Conservation (phyloP, 2,888 invertebrate species). For the Leuctra nigra region DNA sequence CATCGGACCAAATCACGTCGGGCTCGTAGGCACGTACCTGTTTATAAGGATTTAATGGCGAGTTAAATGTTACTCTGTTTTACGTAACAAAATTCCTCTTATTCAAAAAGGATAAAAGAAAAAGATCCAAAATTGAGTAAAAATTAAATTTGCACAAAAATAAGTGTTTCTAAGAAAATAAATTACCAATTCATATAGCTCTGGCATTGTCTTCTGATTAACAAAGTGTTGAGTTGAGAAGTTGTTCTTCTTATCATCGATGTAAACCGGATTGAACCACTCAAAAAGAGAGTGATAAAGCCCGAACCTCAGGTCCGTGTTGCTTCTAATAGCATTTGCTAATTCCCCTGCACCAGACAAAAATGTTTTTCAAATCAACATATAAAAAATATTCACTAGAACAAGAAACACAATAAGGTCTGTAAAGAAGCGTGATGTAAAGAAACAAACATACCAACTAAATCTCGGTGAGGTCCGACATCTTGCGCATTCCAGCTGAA, state of each 20-base stretch:
- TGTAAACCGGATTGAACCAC: constrained; percentile 80
- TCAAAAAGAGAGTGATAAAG: constrained; percentile 81
- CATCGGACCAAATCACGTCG: constrained; percentile 88
- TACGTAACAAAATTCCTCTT: background rate
- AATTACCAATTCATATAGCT: constrained; percentile 66
- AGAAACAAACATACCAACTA: constrained; percentile 61
- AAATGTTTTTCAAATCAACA: too few species aligned
- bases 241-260: constrained; percentile 57
- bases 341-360: constrained; percentile 50
- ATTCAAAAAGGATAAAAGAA: too few species aligned
- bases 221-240: constrained; percentile 62
- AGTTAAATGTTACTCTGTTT: background rate
- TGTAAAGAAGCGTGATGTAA: too few species aligned
- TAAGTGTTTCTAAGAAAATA: too few species aligned
- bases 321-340: constrained; percentile 55
- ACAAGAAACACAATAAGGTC: too few species aligned
- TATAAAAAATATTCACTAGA: too few species aligned
- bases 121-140: too few species aligned
- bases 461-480: constrained; percentile 67
- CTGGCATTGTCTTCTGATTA: constrained; percentile 64
- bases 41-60: background rate
- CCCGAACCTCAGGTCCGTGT: constrained; percentile 65
- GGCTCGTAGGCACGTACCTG: constrained; percentile 43
- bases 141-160: too few species aligned
- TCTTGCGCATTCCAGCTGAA: constrained; percentile 82